These are phyloP conservation scores for Misgurnus mizolepis DNA, from an alignment of 2,113 vertebrate species.

Conservation along the genomic window DNA sequence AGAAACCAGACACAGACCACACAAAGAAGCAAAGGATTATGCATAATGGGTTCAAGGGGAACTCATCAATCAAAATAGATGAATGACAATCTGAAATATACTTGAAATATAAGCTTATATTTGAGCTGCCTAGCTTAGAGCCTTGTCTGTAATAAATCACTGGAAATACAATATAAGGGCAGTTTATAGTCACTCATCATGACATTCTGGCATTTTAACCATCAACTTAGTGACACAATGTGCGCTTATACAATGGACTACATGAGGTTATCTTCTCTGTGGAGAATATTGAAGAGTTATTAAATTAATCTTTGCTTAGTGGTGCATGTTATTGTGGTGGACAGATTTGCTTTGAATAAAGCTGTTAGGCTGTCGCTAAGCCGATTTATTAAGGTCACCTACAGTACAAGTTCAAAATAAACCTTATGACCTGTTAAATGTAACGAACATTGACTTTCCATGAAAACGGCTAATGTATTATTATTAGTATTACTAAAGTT, in stretches of 20 bases:
- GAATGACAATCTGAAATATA: slow-evolving; percentile 4
- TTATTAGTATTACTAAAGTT: not conserved
- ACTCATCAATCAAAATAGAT: slow-evolving; percentile 21
- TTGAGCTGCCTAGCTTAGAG: not conserved
- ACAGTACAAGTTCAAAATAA: slow-evolving; percentile 76
- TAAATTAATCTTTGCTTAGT: slow-evolving; percentile 81
- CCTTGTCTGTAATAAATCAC: too few relatives aligned
- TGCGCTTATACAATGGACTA: slow-evolving; percentile 66
- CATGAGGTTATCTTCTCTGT: slow-evolving; percentile 64
- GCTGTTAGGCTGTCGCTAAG: slow-evolving; percentile 76
- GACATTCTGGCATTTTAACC: not conserved
- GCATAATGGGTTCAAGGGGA: slow-evolving; percentile 7
- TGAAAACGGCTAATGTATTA: slow-evolving; percentile 69
- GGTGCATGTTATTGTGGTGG: slow-evolving; percentile 80
- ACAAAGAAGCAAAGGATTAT: slow-evolving; percentile 23
- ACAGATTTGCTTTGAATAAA: slow-evolving; percentile 79
- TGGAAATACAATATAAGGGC: too few relatives aligned
- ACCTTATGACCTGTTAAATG: slow-evolving; percentile 76
- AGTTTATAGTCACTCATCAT: too few relatives aligned
- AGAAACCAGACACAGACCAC: slow-evolving; percentile 28
- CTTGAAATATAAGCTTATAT: slow-evolving; percentile 19
- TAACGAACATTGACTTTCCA: slow-evolving; percentile 74
- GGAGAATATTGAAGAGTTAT: slow-evolving; percentile 82
- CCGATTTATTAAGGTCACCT: slow-evolving; percentile 79
- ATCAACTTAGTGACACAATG: slow-evolving; percentile 50